These are phyloP conservation scores for Hippoglossus hippoglossus DNA, from an alignment of 2,797 vertebrate genomes.

Conservation along the genomic window DNA sequence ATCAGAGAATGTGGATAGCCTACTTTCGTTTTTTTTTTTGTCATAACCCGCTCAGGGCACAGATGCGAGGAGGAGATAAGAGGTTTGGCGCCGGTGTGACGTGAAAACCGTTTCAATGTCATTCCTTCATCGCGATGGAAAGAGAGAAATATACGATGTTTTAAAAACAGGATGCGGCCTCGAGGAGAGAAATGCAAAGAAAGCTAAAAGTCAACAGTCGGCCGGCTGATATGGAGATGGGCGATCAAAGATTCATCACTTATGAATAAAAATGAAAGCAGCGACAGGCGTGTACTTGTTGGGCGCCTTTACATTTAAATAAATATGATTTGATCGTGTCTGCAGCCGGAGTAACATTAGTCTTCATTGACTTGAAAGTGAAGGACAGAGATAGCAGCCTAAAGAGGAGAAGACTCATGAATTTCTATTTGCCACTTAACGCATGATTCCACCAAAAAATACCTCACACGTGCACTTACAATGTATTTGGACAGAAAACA, in stretches of 20 bases:
- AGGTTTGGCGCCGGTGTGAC: constrained; percentile 5
- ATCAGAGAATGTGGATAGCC: constrained; percentile 77
- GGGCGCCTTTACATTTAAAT: constrained; percentile 5
- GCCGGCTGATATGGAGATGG: not conserved
- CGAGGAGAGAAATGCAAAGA: not conserved
- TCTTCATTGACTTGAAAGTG: not conserved
- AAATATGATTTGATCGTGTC: constrained; percentile 30
- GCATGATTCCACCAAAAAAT: not conserved
- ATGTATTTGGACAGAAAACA: not conserved
- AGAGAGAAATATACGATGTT: not conserved
- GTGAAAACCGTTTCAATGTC: constrained; percentile 18
- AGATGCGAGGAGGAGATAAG: constrained; percentile 42
- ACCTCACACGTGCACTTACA: not conserved
- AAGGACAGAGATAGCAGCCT: not conserved
- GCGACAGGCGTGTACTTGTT: not conserved
- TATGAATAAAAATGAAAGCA: constrained; percentile 18
- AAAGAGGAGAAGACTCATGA: not conserved
- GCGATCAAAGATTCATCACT: constrained; percentile 19
- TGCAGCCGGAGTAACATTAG: constrained; percentile 8
- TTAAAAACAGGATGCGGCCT: not conserved
- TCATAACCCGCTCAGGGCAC: constrained; percentile 57
- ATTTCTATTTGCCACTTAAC: not conserved
- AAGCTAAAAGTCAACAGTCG: constrained; percentile 16
- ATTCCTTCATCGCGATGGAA: not conserved
- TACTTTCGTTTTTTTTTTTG: constrained; percentile 51